phyloP scores from a whole-genome alignment of 2,888 invertebrate genomes.

The Caenorhabditis panamensis region DNA sequence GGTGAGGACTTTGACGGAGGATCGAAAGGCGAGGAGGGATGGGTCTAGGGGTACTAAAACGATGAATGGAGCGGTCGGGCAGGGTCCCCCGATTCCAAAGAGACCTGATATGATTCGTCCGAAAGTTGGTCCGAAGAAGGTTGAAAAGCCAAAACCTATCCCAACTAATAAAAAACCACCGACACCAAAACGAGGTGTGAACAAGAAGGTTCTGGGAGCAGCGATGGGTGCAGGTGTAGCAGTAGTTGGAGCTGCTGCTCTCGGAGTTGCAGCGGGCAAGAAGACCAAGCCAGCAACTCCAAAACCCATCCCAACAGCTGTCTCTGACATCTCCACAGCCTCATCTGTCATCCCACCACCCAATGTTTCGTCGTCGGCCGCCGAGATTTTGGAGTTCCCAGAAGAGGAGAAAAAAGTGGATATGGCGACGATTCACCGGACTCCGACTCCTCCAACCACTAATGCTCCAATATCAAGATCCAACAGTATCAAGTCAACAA shows the following conservation, averaged over 20 bases:
- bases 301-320: constrained; percentile 35
- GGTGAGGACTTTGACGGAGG: constrained; percentile 37
- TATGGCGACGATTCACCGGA: constrained; percentile 50
- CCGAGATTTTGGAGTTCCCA: constrained; percentile 58
- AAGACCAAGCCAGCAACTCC: constrained; percentile 28
- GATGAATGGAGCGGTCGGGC: background rate
- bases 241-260: constrained; percentile 39
- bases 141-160: background rate
- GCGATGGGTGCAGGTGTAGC: constrained; percentile 35
- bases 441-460: constrained; percentile 51
- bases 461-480: constrained; percentile 42
- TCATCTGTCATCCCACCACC: constrained; percentile 52
- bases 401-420: constrained; percentile 47
- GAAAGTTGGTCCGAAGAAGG: constrained; percentile 11
- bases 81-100: background rate
- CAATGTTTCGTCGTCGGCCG: constrained; percentile 28
- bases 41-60: background rate
- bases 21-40: constrained; percentile 44
- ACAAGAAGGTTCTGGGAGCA: constrained; percentile 29
- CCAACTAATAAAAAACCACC: constrained; percentile 39
- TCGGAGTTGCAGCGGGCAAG: too few species aligned
- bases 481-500: background rate
- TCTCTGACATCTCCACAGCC: constrained; percentile 27
- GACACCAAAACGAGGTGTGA: constrained; percentile 33
- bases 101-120: constrained; percentile 25